phyloP scores from a whole-genome alignment of 2,888 invertebrate species.

The Agrilus mali region DNA sequence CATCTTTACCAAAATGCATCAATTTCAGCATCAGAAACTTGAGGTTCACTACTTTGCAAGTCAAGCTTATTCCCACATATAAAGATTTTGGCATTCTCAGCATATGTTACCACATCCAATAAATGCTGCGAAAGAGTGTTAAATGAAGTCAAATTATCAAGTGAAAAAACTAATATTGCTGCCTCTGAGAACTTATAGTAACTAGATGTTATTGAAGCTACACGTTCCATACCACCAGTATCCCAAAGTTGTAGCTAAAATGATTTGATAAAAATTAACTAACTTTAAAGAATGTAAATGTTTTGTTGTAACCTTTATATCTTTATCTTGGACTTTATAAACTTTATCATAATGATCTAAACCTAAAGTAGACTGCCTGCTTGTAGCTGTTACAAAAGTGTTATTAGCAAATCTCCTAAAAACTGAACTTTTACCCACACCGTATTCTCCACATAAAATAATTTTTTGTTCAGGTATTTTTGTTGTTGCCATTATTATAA shows the following conservation, averaged over 20 bases:
- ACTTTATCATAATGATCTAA: slow-evolving; percentile 81
- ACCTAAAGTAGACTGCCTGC: slow-evolving; percentile 78
- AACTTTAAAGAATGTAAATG: neutral
- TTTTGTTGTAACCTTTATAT: slow-evolving; percentile 56
- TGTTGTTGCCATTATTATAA: slow-evolving; percentile 56
- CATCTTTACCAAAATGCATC: slow-evolving; percentile 66
- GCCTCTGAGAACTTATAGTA: slow-evolving; percentile 95
- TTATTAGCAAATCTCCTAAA: slow-evolving; percentile 85
- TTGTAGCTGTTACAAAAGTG: slow-evolving; percentile 71
- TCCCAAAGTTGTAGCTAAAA: slow-evolving; percentile 86
- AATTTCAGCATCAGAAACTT: slow-evolving; percentile 78
- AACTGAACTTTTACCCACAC: slow-evolving; percentile 88
- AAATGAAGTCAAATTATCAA: slow-evolving; percentile 86
- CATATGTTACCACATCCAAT: slow-evolving; percentile 85
- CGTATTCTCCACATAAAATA: slow-evolving; percentile 90
- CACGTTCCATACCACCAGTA: slow-evolving; percentile 93
- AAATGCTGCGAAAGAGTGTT: slow-evolving; percentile 85
- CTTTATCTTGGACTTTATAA: slow-evolving; percentile 61
- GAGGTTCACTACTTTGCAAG: slow-evolving; percentile 56
- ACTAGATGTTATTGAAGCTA: slow-evolving; percentile 87
- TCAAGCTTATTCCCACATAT: slow-evolving; percentile 88
- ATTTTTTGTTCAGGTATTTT: slow-evolving; percentile 82
- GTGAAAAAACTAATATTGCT: slow-evolving; percentile 80
- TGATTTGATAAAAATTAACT: slow-evolving; percentile 13
- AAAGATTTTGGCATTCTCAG: slow-evolving; percentile 91